Base-by-base conservation (phyloP, 2,113 vertebrate genomes). In the Regulus satrapa region DNA sequence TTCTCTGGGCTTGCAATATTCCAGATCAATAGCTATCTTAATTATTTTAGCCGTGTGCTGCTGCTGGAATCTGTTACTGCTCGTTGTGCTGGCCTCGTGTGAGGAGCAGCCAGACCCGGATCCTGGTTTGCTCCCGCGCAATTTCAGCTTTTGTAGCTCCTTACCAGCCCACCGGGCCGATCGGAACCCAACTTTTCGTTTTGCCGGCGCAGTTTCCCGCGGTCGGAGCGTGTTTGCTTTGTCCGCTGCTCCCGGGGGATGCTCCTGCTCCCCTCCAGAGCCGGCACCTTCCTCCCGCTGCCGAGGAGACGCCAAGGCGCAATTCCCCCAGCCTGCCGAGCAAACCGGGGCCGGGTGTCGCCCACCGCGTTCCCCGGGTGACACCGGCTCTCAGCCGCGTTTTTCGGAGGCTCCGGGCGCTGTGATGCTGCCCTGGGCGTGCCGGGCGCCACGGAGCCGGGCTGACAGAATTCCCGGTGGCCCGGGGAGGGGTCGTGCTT, bases 131-230 rank as follows among this genome's bases (percentile, higher is more conserved):
- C 9, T 58, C 77, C 72, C 45, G 2, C 2, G n/a, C 43, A 41
- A 14, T 51, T 41, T 9, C 34, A 3, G 71, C 6, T 14, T 85
- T 13, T 56, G 54, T 16, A 12, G 59, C 2, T 91, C 34, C 4
- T 34, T 8, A 4, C 13, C 48, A 23, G 41, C 72, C 59, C 26
- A 1, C 82, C 9, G 89, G 56, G 69, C 58, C 64, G 36, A 5
- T 36, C 18, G 4, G 28, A 41, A 3, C 66, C 52, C 4, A 75
- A 25, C 58, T 81, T 40, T 12, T 34, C 21, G 54, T 23, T 43
- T 7, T 5, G 23, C 48, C 32, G 0, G 0, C 10, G 6, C 31
- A 6, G 3, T n/a, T n/a, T n/a, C n/a, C n/a, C n/a, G n/a, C n/a
- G n/a, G 41, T 15, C 16, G 41, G 41, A 41, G 41, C 41, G 9